phyloP scores from a whole-genome alignment of 2,888 invertebrate genomes.

The Stenodera caucasica region DNA sequence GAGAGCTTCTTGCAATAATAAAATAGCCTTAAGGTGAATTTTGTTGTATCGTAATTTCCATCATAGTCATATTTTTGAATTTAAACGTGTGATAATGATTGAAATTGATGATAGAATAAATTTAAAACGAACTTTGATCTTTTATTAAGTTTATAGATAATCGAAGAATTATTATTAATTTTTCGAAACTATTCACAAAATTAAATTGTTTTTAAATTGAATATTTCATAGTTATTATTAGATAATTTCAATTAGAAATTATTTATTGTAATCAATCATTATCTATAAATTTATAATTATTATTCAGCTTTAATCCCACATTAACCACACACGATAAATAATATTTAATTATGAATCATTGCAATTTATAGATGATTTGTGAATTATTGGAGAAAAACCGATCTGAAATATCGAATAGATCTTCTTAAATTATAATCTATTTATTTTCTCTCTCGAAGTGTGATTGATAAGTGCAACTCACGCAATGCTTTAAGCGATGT shows the following conservation, averaged over 20 bases:
- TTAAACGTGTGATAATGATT: slow-evolving; percentile 7
- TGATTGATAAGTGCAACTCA: slow-evolving; percentile 5
- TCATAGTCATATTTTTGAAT: not conserved
- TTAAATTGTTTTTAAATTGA: not conserved
- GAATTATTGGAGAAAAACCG: not conserved
- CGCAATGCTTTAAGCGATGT: not conserved
- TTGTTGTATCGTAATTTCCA: slow-evolving; percentile 7
- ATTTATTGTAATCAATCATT: not conserved
- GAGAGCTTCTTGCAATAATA: not conserved
- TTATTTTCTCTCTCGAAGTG: not conserved
- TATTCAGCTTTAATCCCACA: not conserved
- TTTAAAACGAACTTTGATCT: slow-evolving; percentile 2
- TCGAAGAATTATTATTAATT: not conserved
- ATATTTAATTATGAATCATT: slow-evolving; percentile 1
- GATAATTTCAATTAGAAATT: not conserved
- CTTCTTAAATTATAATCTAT: not conserved
- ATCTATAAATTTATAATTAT: not conserved
- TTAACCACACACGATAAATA: not conserved
- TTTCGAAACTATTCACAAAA: not conserved
- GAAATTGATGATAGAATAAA: slow-evolving; percentile 2
- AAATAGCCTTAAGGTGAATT: not conserved
- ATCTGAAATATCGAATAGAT: not conserved
- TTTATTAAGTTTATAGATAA: not conserved
- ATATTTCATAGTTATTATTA: not conserved
- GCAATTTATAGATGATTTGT: not conserved